Percentiles rank a stretch among this genome's conserved stretches.
Evolutionary conservation across 2,797 vertebrate genomes (phyloP).

Genomic region (Myripristis murdjan): DNA sequence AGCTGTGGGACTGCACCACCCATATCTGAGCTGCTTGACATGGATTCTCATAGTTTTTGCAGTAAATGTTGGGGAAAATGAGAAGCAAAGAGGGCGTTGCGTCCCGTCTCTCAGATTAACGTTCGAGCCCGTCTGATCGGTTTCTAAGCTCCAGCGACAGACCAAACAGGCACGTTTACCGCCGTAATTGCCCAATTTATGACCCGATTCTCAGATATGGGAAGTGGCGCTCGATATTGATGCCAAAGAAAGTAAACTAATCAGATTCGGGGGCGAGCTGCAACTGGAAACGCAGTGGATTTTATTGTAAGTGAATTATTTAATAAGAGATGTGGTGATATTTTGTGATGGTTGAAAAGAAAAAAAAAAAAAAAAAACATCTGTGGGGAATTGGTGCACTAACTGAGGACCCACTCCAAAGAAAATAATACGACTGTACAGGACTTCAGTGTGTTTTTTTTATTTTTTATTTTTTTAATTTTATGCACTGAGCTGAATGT

Average conservation of each 20-base stretch:
- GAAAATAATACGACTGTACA: conserved; percentile 45
- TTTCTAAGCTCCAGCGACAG: conserved; percentile 69
- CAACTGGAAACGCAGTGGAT: conserved; percentile 57
- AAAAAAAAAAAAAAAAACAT: conserved; percentile 34
- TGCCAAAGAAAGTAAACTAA: conserved; percentile 82
- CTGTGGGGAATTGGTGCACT: conserved; percentile 9
- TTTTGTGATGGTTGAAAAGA: conserved; percentile 65
- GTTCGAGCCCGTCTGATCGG: conserved; percentile 70
- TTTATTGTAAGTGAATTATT: conserved; percentile 69
- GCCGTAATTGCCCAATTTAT: conserved; percentile 73
- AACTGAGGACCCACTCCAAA: conserved; percentile 41
- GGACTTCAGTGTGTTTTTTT: conserved; percentile 35
- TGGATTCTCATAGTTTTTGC: conserved; percentile 54
- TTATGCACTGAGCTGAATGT: conserved; percentile 6
- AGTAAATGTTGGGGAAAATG: conserved; percentile 78
- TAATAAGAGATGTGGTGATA: conserved; percentile 66
- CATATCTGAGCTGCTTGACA: conserved; percentile 38
- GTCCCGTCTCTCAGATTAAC: conserved; percentile 58
- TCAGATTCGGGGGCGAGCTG: conserved; percentile 73
- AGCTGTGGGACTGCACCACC: conserved; percentile 17
- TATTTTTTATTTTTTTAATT: conserved; percentile 38
- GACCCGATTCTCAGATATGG: conserved; percentile 70
- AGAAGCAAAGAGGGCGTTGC: conserved; percentile 74
- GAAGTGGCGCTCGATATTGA: conserved; percentile 58
- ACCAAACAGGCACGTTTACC: conserved; percentile 73